phyloP scores from a whole-genome alignment of 2,888 invertebrate genomes.

The Microctonus brassicae region DNA sequence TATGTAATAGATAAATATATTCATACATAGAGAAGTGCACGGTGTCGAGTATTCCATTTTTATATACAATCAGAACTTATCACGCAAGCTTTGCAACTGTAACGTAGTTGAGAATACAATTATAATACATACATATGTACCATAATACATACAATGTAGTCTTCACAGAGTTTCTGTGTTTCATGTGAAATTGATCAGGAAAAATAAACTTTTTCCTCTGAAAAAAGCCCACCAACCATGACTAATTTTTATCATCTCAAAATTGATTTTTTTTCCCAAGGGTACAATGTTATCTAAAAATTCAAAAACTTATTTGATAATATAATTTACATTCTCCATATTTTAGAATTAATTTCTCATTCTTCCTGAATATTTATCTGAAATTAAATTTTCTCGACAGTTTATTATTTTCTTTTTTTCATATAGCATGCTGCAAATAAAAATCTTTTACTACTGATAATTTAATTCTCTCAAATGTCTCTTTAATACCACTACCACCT shows the following conservation, averaged over 20 bases:
- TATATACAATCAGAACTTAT: slow-evolving; percentile 23
- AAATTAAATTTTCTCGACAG: background rate
- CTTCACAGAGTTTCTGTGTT: background rate
- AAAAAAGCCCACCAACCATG: too few relatives aligned
- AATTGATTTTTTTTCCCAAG: background rate
- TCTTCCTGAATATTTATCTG: background rate
- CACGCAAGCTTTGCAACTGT: slow-evolving; percentile 34
- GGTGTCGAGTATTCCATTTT: slow-evolving; percentile 25
- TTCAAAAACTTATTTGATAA: background rate
- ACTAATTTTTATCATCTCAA: background rate
- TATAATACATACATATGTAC: too few relatives aligned
- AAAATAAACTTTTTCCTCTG: too few relatives aligned
- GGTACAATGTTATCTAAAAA: background rate
- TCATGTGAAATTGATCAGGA: background rate
- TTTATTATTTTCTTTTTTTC: background rate
- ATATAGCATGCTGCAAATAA: background rate
- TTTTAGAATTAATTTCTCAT: background rate
- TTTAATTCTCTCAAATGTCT: background rate
- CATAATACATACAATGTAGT: background rate
- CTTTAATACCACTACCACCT: slow-evolving; percentile 4
- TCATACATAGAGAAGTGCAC: slow-evolving; percentile 3
- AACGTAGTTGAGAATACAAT: slow-evolving; percentile 39
- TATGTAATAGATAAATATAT: background rate
- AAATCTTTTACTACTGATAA: background rate
- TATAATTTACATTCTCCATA: background rate